These are phyloP conservation scores for Pissodes strobi DNA, from an alignment of 1,140 invertebrate genomes.

Conservation along the genomic window DNA sequence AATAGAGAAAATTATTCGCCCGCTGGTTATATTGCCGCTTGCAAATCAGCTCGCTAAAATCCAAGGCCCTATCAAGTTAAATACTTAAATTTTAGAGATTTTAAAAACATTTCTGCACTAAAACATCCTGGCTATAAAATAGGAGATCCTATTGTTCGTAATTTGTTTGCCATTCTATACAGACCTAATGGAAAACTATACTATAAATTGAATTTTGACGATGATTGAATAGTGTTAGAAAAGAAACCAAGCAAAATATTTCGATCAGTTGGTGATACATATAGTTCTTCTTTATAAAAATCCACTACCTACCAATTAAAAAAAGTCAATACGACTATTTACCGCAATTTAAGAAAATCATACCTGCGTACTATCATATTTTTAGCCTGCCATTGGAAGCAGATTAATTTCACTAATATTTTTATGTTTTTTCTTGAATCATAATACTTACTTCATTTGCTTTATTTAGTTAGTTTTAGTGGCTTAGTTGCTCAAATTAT, in stretches of 20 bases:
- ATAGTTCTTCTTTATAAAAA: conserved; percentile 9
- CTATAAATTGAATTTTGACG: conserved; percentile 20
- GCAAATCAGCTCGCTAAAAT: conserved; percentile 4
- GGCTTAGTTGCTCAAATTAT: too few relatives aligned
- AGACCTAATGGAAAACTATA: conserved; percentile 19
- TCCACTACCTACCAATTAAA: conserved; percentile 1
- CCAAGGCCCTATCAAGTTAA: conserved; percentile 13
- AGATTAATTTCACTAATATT: too few relatives aligned
- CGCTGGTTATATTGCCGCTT: conserved; percentile 3
- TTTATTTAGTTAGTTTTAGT: too few relatives aligned
- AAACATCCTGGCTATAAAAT: conserved; percentile 3
- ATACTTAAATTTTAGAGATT: too few relatives aligned
- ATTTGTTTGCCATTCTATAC: conserved; percentile 22
- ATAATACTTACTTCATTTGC: too few relatives aligned
- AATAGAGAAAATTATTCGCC: conserved; percentile 1
- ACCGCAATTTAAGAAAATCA: too few relatives aligned
- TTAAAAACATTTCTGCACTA: conserved; percentile 11
- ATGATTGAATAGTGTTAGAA: conserved; percentile 4
- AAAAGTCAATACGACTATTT: conserved; percentile 2
- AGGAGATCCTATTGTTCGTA: conserved; percentile 8
- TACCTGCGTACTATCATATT: too few relatives aligned
- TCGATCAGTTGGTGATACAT: too few relatives aligned
- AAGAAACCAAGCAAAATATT: neutral
- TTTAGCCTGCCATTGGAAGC: too few relatives aligned
- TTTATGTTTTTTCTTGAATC: too few relatives aligned